A percentile compares a stretch with the other conserved stretches of the same genome.
phyloP scores from a whole-genome alignment of 2,888 invertebrate genomes.

The Luperina testacea region DNA sequence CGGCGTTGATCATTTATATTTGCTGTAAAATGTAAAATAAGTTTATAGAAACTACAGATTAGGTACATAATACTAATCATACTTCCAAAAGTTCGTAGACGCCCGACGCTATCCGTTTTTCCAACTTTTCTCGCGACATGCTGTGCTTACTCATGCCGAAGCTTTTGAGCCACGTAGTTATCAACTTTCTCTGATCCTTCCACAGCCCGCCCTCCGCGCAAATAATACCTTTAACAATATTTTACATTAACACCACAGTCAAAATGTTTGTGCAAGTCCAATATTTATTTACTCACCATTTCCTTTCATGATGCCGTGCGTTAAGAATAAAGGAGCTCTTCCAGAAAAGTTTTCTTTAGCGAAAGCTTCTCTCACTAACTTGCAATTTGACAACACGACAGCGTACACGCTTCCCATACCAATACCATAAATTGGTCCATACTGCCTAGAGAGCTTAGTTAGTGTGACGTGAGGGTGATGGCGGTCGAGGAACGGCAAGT shows the following conservation, averaged over 20 bases:
- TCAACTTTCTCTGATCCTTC: conserved; percentile 95
- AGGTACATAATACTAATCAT: conserved; percentile 62
- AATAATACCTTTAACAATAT: conserved; percentile 92
- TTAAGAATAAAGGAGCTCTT: conserved; percentile 94
- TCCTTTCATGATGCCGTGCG: conserved; percentile 96
- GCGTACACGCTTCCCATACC: conserved; percentile 93
- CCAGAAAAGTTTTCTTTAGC: conserved; percentile 93
- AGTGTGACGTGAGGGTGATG: conserved; percentile 93
- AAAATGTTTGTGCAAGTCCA: not conserved
- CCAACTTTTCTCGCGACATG: conserved; percentile 90
- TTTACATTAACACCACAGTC: conserved; percentile 3
- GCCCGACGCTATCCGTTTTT: conserved; percentile 91
- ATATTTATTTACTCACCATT: conserved; percentile 91
- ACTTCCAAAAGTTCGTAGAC: conserved; percentile 91
- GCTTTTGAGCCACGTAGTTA: conserved; percentile 92
- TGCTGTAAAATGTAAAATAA: not conserved
- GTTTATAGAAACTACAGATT: not conserved
- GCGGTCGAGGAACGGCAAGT: conserved; percentile 93
- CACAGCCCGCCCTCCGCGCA: conserved; percentile 95
- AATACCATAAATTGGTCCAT: conserved; percentile 94
- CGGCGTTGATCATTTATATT: not conserved
- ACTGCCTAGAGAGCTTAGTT: conserved; percentile 91
- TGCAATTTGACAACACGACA: conserved; percentile 94
- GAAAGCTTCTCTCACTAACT: conserved; percentile 93
- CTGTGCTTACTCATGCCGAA: conserved; percentile 93